Evolutionary conservation across 2,113 vertebrate genomes (phyloP), one percentile per base, ranked within the genome.

Genomic region (Gopherus flavomarginatus): DNA sequence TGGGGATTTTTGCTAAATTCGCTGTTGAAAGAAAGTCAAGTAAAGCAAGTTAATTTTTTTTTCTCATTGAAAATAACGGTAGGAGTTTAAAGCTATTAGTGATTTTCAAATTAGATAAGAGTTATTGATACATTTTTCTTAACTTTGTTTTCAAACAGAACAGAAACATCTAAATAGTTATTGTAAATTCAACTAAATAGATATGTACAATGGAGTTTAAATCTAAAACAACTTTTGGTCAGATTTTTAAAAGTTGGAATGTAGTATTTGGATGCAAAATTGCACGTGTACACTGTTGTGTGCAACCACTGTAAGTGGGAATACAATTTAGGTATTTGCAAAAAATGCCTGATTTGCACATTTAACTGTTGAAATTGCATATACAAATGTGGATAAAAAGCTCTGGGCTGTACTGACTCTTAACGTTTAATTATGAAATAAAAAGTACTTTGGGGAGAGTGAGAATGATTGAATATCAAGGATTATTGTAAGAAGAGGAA

Each of bases 1-100:
- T 99, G 99, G 0, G 99, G 98, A 24, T 97, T 98, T 50, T 97
- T 98, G 96, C 98, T 99, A 95, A 99, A 99, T 53, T 99, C 99
- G 77, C 99, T 99, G 98, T 84, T 38, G 3, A 88, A 85, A 95
- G 82, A 93, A 31, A 93, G 89, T 88, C 59, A 52, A 69, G 3
- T 8, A 8, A 90, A 35, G 87, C 10, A 83, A 1, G 2, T 19
- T 88, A 1, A 1, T 3, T n/a, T 8, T 80, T 80, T 16, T 79
- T 81, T 38, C 72, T 19, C 1, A 42, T 0, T 2, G 3, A 78
- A 80, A 92, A 85, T 5, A 13, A 35, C 5, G 5, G 11, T 12
- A 44, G 31, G 12, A 80, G 62, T 47, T 29, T 21, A 75, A 86
- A 81, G 24, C 81, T 35, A 86, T 72, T n/a, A 83, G 65, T 79